Percentiles rank a stretch among this genome's conserved stretches.
These are phyloP conservation scores for Onychostruthus taczanowskii DNA, from an alignment of 2,113 vertebrate species.

Conservation along the genomic window DNA sequence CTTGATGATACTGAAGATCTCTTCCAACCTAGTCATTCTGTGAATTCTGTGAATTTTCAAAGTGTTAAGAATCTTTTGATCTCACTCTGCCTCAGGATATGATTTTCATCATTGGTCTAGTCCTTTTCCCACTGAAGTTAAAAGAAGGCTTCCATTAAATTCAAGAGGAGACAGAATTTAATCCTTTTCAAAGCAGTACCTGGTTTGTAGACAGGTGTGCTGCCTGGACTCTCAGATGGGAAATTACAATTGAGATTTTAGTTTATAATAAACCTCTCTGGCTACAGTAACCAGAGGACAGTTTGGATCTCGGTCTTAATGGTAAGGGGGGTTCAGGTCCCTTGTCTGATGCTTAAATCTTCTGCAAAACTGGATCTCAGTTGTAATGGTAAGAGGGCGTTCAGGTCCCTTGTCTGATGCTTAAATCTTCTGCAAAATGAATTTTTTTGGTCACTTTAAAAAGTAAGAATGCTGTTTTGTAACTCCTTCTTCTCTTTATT, in stretches of 20 bases:
- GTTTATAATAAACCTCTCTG: neutral
- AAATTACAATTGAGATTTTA: neutral
- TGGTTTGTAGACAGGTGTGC: neutral
- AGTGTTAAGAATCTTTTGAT: neutral
- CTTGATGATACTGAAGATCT: neutral
- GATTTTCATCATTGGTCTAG: neutral
- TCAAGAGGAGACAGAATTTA: neutral
- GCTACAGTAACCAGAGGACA: neutral
- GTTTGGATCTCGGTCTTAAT: neutral
- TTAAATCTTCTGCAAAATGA: neutral
- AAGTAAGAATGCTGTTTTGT: neutral
- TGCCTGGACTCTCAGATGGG: neutral
- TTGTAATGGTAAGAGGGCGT: neutral
- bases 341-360: neutral
- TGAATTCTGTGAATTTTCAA: neutral
- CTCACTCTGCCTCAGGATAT: neutral
- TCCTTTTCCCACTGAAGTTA: neutral
- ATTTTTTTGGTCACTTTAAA: neutral
- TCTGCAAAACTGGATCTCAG: neutral
- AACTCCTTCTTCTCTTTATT: neutral
- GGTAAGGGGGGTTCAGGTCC: neutral
- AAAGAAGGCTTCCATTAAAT: neutral
- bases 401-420: neutral
- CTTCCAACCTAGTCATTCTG: neutral
- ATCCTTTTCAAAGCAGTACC: neutral